Conservation (phyloP, 2,797 vertebrate species). For the Eospalax fontanierii region DNA sequence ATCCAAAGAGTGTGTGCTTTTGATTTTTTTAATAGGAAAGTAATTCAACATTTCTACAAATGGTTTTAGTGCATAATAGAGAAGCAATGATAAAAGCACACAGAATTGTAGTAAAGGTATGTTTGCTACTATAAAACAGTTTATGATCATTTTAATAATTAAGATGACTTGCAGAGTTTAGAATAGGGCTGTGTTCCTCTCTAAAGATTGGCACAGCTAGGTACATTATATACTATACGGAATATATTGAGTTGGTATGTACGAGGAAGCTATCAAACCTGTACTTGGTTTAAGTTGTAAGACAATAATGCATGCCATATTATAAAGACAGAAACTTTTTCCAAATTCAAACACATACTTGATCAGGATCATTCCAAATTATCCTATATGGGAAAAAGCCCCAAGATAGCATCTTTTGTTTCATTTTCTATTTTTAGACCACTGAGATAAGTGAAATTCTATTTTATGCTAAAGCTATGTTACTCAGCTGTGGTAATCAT, state of each 20-base stretch:
- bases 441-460: not conserved
- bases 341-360: not conserved
- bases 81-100: not conserved
- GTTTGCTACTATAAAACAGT: not conserved
- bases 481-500: not conserved
- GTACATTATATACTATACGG: rapidly evolving
- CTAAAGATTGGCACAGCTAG: not conserved
- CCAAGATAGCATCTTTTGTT: not conserved
- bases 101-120: not conserved
- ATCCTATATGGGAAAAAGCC: not conserved
- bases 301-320: not conserved
- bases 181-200: not conserved
- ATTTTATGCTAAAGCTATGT: not conserved
- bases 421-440: not conserved
- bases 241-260: not conserved
- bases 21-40: not conserved
- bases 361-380: not conserved
- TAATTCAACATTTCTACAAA: not conserved
- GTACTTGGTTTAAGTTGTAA: not conserved
- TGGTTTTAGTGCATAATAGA: not conserved
- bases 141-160: not conserved
- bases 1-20: not conserved
- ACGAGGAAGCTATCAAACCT: not conserved
- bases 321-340: not conserved
- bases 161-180: not conserved